Percentiles rank a stretch among this genome's conserved stretches.
Evolutionary conservation across 2,888 invertebrate species (phyloP).

Genomic region (Ypsolopha sequella): DNA sequence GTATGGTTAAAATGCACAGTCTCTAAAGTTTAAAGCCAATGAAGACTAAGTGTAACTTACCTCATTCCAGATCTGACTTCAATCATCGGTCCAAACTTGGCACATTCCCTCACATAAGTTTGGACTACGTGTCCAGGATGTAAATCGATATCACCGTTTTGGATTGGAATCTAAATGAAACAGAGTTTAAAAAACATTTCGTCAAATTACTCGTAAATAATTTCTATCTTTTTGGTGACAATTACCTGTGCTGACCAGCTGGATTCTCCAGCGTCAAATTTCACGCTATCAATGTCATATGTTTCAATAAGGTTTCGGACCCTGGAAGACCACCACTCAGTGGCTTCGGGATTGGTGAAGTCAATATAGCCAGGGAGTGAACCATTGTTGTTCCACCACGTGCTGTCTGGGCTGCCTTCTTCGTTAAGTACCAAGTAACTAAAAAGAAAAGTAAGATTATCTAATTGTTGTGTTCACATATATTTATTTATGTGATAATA

Average conservation of each 20-base stretch:
- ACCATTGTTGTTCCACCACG: slow-evolving; percentile 70
- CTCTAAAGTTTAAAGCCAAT: too few species aligned
- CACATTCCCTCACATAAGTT: slow-evolving; percentile 67
- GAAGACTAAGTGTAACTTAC: slow-evolving; percentile 22
- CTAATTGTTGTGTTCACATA: too few species aligned
- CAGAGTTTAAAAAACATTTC: background rate
- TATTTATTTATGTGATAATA: too few species aligned
- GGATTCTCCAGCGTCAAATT: slow-evolving; percentile 86
- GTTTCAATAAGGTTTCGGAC: slow-evolving; percentile 65
- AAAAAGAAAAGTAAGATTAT: slow-evolving; percentile 3
- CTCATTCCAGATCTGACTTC: slow-evolving; percentile 81
- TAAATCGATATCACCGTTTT: slow-evolving; percentile 63
- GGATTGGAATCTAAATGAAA: slow-evolving; percentile 53
- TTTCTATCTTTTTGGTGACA: background rate
- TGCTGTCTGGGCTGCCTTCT: slow-evolving; percentile 51
- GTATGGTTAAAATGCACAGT: too few species aligned
- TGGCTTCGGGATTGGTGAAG: slow-evolving; percentile 78
- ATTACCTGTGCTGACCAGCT: slow-evolving; percentile 75
- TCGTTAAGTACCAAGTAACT: slow-evolving; percentile 66
- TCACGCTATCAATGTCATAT: slow-evolving; percentile 79
- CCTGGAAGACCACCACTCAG: slow-evolving; percentile 70
- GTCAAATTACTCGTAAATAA: background rate
- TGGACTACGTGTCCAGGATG: slow-evolving; percentile 71
- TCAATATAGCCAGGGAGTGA: slow-evolving; percentile 74
- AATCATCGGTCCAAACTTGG: slow-evolving; percentile 72